A percentile compares a stretch with the other conserved stretches of the same genome.
Evolutionary conservation across 2,888 invertebrate species (phyloP).

Genomic region (Caenorhabditis sp.): DNA sequence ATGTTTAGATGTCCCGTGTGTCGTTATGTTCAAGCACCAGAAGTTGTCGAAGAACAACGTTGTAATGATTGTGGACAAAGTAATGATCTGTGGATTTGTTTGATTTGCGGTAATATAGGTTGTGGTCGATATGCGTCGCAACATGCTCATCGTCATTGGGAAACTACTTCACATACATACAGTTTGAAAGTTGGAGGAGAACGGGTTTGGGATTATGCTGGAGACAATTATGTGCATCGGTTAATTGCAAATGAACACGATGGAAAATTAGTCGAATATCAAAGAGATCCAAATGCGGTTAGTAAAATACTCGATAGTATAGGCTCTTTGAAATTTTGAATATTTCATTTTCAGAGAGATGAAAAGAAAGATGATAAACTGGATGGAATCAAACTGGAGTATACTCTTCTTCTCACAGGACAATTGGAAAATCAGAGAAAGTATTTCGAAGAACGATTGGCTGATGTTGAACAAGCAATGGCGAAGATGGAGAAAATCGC

Average conservation of each 20-base stretch:
- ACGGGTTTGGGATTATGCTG: conserved; percentile 98
- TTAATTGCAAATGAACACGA: conserved; percentile 79
- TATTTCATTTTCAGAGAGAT: conserved; percentile 11
- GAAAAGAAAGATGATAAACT: conserved; percentile 80
- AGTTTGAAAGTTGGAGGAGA: conserved; percentile 84
- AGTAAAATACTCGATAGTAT: not conserved
- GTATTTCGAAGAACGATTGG: conserved; percentile 76
- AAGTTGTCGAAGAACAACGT: conserved; percentile 75
- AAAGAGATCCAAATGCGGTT: conserved; percentile 32
- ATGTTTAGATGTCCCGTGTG: conserved; percentile 93
- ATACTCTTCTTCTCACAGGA: conserved; percentile 91
- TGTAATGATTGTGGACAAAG: conserved; percentile 79
- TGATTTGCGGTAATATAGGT: conserved; percentile 97
- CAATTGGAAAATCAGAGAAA: conserved; percentile 92
- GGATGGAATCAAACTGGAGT: conserved; percentile 93
- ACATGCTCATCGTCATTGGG: conserved; percentile 94
- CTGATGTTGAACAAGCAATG: conserved; percentile 79
- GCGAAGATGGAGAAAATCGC: conserved; percentile 71
- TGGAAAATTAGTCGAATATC: conserved; percentile 77
- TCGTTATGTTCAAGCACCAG: conserved; percentile 86
- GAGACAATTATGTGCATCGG: conserved; percentile 94
- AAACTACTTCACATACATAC: conserved; percentile 94
- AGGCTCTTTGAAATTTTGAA: not conserved
- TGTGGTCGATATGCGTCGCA: conserved; percentile 90
- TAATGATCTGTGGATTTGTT: conserved; percentile 90